phyloP scores from a whole-genome alignment of 2,797 vertebrate species.

The Malacoctenus gilli region DNA sequence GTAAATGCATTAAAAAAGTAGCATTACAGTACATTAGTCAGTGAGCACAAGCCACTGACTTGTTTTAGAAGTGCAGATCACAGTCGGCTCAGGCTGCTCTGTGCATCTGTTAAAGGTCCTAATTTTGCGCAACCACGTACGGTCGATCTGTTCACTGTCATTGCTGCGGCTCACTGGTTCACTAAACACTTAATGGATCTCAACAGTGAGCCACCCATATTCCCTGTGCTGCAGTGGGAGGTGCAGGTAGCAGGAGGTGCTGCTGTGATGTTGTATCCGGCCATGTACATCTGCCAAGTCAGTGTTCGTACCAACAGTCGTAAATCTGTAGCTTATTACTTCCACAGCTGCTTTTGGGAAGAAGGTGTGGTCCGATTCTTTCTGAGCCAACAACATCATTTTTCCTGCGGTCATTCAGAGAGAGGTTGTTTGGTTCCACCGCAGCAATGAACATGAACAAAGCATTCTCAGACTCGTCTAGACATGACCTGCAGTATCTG shows the following conservation, averaged over 20 bases:
- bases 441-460: conserved; percentile 1
- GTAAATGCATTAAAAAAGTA: conserved; percentile 39
- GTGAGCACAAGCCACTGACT: conserved; percentile 31
- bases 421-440: conserved; percentile 17
- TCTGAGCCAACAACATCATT: conserved; percentile 1
- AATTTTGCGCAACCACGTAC: conserved; percentile 38
- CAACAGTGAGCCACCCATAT: conserved; percentile 1
- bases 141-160: conserved; percentile 16
- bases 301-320: conserved; percentile 12
- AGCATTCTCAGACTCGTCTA: not conserved
- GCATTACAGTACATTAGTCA: conserved; percentile 49
- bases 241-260: not conserved
- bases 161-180: conserved; percentile 19
- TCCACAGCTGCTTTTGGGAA: conserved; percentile 20
- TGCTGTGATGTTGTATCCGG: conserved; percentile 16
- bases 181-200: conserved; percentile 12
- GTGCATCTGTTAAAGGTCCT: conserved; percentile 55
- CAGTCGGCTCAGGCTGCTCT: conserved; percentile 36
- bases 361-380: conserved; percentile 10
- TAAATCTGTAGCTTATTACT: conserved; percentile 16
- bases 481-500: not conserved
- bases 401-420: conserved; percentile 13
- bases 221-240: not conserved
- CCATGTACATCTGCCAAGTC: conserved; percentile 13
- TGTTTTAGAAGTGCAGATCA: conserved; percentile 61